Percentiles rank a stretch among this genome's conserved stretches.
Conservation (phyloP, 1,140 invertebrate genomes). For the Drosophila truncata region DNA sequence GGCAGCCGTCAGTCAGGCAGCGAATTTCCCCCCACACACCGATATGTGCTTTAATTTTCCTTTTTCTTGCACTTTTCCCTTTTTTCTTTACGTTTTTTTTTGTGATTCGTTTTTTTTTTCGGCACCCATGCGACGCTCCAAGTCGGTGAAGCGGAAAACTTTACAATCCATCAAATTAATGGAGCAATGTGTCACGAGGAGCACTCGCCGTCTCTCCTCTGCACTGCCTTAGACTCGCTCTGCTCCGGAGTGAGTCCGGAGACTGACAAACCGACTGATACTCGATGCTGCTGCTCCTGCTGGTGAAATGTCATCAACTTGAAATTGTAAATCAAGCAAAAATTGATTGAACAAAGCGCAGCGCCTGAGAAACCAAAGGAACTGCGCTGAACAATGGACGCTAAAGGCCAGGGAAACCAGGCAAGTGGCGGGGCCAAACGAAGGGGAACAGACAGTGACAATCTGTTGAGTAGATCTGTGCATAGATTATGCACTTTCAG, state of each 20-base stretch:
- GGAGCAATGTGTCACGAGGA: conserved; percentile 81
- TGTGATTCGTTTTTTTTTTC: conserved; percentile 22
- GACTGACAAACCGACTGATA: conserved; percentile 40
- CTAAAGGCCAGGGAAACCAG: conserved; percentile 34
- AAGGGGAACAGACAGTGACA: conserved; percentile 25
- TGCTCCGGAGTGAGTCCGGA: conserved; percentile 4
- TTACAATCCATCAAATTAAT: conserved; percentile 84
- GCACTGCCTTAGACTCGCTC: conserved; percentile 7
- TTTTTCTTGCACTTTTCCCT: conserved; percentile 68
- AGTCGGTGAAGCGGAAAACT: conserved; percentile 78
- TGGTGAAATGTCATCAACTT: conserved; percentile 74
- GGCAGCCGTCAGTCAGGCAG: conserved; percentile 2
- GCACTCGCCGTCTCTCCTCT: conserved; percentile 34
- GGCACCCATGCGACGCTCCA: conserved; percentile 29
- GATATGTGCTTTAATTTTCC: conserved; percentile 72
- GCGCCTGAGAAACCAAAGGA: conserved; percentile 39
- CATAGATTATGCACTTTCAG: conserved; percentile 52
- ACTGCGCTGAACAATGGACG: conserved; percentile 40
- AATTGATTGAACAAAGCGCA: conserved; percentile 75
- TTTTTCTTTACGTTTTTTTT: neutral
- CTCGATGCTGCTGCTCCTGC: conserved; percentile 33
- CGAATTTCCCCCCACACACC: conserved; percentile 17
- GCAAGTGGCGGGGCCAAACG: neutral
- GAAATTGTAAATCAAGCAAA: conserved; percentile 79
- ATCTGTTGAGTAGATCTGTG: conserved; percentile 62